phyloP scores from a whole-genome alignment of 2,888 invertebrate species.

The Odontocolon sp. region DNA sequence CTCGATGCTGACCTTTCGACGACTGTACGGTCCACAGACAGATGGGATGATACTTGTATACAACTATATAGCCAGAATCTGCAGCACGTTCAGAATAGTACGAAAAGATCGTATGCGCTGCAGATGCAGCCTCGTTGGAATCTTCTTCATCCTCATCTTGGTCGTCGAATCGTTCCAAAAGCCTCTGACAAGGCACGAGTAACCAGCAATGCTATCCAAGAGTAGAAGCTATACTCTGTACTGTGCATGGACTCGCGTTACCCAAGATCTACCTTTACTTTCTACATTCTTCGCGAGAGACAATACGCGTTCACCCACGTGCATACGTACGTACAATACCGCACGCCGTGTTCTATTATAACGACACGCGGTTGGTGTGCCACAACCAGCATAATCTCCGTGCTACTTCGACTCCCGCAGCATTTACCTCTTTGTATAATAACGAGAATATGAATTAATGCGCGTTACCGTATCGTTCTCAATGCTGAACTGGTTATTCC shows the following conservation, averaged over 20 bases:
- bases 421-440: neutral
- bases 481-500: neutral
- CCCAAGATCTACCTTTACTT: slow-evolving; percentile 79
- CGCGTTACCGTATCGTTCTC: neutral
- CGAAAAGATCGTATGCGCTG: slow-evolving; percentile 25
- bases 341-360: slow-evolving; percentile 21
- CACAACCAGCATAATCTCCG: slow-evolving; percentile 10
- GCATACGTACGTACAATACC: slow-evolving; percentile 29
- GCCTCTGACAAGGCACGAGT: slow-evolving; percentile 2
- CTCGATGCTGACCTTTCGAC: slow-evolving; percentile 54
- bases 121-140: slow-evolving; percentile 37
- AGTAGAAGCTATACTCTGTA: slow-evolving; percentile 60
- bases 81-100: slow-evolving; percentile 4
- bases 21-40: slow-evolving; percentile 36
- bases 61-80: neutral
- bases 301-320: slow-evolving; percentile 76
- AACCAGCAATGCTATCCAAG: slow-evolving; percentile 23
- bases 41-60: slow-evolving; percentile 18
- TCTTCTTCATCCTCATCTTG: slow-evolving; percentile 45
- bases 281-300: slow-evolving; percentile 78
- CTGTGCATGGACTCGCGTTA: slow-evolving; percentile 66
- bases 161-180: slow-evolving; percentile 36
- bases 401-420: slow-evolving; percentile 16
- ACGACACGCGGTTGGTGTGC: slow-evolving; percentile 18
- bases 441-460: slow-evolving; percentile 25